phyloP scores from a whole-genome alignment of 2,797 vertebrate genomes.

The Enteromius treurensis region DNA sequence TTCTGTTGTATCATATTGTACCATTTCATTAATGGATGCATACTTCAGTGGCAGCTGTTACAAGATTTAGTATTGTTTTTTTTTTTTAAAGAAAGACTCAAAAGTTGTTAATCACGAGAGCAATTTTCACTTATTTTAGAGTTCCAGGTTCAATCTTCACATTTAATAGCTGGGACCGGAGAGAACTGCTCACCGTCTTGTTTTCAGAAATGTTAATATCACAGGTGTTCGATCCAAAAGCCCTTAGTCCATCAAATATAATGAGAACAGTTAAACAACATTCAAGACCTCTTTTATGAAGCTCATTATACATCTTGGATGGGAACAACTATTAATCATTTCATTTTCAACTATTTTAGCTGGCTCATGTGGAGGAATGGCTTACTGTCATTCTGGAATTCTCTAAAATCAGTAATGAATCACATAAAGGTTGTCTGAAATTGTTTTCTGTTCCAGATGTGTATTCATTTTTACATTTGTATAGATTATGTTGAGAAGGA shows the following conservation, averaged over 20 bases:
- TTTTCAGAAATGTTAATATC: slow-evolving; percentile 32
- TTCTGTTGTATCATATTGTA: background rate
- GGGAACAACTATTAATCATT: slow-evolving; percentile 42
- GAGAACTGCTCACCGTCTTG: slow-evolving; percentile 41
- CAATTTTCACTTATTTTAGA: slow-evolving; percentile 1
- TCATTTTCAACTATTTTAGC: slow-evolving; percentile 50
- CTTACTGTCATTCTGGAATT: slow-evolving; percentile 2
- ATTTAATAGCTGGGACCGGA: slow-evolving; percentile 1
- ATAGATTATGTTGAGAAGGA: background rate
- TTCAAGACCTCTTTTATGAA: slow-evolving; percentile 28
- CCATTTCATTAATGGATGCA: too few relatives aligned
- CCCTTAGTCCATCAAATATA: slow-evolving; percentile 36
- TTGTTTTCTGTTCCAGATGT: slow-evolving; percentile 9
- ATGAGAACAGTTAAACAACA: slow-evolving; percentile 34
- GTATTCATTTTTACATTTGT: background rate
- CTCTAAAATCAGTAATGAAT: background rate
- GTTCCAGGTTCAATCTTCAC: slow-evolving; percentile 15
- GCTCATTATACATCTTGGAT: slow-evolving; percentile 27
- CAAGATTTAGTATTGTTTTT: background rate
- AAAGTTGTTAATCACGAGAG: background rate
- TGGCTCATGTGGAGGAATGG: slow-evolving; percentile 14
- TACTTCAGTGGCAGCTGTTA: background rate
- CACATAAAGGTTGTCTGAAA: background rate
- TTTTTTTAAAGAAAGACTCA: background rate
- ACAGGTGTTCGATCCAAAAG: slow-evolving; percentile 50